phyloP scores from a whole-genome alignment of 2,113 vertebrate genomes.

The Peucedramus taeniatus region DNA sequence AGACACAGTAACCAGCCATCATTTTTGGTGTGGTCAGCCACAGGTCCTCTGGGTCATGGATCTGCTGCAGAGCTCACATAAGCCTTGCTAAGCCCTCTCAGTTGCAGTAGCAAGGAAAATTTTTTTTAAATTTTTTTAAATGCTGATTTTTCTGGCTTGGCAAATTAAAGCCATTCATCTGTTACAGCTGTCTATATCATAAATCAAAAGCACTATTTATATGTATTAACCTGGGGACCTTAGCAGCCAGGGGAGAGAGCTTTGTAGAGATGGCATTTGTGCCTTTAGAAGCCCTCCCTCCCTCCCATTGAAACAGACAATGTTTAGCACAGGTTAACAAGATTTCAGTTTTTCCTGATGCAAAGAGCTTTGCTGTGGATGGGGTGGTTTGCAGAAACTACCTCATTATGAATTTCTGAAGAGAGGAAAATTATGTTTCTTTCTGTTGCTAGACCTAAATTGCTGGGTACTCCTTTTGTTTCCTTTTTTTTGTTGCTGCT shows the following conservation, averaged over 20 bases:
- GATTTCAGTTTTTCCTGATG: background rate
- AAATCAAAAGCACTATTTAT: slow-evolving; percentile 25
- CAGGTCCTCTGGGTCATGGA: background rate
- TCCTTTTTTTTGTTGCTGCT: background rate
- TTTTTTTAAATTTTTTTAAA: background rate
- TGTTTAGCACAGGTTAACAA: background rate
- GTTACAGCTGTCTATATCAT: background rate
- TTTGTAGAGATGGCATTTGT: background rate
- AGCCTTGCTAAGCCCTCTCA: background rate
- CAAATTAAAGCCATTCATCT: slow-evolving; percentile 31
- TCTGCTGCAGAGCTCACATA: background rate
- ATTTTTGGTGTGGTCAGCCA: background rate
- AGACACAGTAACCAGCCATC: background rate
- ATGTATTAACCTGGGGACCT: background rate
- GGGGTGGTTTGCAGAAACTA: background rate
- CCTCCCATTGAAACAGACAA: background rate
- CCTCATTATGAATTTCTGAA: background rate
- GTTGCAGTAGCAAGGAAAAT: background rate
- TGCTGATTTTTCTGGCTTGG: background rate
- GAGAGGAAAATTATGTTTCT: background rate
- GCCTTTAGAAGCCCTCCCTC: background rate
- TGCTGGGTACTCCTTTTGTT: background rate
- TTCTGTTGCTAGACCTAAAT: background rate
- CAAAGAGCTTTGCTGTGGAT: background rate
- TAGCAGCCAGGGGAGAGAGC: background rate